These are phyloP conservation scores for Holcopasites calliopsidis DNA, from an alignment of 1,140 invertebrate genomes.

Conservation along the genomic window DNA sequence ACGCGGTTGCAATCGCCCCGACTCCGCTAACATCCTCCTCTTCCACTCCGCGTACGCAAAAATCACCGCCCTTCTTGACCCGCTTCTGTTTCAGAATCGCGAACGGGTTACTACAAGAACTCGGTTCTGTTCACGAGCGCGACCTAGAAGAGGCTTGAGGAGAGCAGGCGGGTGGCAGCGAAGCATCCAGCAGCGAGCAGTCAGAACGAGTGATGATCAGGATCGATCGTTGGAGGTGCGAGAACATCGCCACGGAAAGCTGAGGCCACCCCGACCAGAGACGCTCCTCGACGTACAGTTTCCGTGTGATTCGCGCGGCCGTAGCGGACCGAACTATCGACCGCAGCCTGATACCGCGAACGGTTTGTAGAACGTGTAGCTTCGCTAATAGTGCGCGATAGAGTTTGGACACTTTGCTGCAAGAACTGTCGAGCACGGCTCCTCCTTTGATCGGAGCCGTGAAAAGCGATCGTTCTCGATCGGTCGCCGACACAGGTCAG, in stretches of 20 bases:
- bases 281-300: no score
- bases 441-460: not conserved
- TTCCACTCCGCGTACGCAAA: no score
- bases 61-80: slow-evolving; percentile 24
- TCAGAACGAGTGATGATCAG: slow-evolving; percentile 56
- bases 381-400: no score
- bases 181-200: slow-evolving; percentile 50
- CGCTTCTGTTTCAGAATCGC: slow-evolving; percentile 79
- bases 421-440: not conserved
- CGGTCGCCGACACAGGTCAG: not conserved
- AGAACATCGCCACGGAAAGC: no score
- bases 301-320: no score
- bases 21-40: no score
- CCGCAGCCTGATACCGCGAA: no score
- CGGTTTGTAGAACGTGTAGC: no score
- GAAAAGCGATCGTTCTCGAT: not conserved
- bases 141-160: slow-evolving; percentile 83
- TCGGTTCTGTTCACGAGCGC: slow-evolving; percentile 91
- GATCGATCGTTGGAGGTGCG: not conserved
- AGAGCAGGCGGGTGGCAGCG: slow-evolving; percentile 53
- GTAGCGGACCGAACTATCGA: no score
- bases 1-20: no score
- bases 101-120: slow-evolving; percentile 90
- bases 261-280: no score
- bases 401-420: no score